phyloP scores from a whole-genome alignment of 2,113 vertebrate genomes.

The Malurus melanocephalus region DNA sequence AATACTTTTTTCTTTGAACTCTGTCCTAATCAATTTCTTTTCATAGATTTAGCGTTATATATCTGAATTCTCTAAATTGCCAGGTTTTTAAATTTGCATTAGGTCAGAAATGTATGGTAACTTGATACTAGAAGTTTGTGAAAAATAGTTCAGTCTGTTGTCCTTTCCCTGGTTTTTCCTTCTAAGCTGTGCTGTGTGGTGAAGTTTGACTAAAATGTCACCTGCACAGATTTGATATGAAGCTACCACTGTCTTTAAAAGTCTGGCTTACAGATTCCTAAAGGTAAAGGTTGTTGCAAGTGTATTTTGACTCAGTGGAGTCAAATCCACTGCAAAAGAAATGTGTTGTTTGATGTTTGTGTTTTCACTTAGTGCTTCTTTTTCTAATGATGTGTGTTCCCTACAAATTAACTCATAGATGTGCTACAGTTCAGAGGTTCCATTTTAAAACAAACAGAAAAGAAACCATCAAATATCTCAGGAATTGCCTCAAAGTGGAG shows the following conservation, averaged over 20 bases:
- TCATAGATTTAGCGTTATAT: background rate
- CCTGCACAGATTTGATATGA: background rate
- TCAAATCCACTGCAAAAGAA: background rate
- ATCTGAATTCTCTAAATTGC: background rate
- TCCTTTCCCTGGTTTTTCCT: background rate
- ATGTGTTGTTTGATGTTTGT: background rate
- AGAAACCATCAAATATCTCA: background rate
- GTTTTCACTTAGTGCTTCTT: background rate
- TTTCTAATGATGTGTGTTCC: background rate
- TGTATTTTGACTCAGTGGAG: background rate
- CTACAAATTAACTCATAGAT: background rate
- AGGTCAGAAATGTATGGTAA: background rate
- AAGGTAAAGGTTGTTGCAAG: background rate
- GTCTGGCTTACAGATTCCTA: background rate
- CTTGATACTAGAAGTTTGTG: background rate
- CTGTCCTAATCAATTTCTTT: background rate
- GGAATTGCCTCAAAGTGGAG: background rate
- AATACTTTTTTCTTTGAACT: background rate
- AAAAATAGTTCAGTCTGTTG: background rate
- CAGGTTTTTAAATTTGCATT: background rate
- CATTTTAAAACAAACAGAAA: background rate
- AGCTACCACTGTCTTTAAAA: background rate
- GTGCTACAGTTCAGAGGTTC: background rate
- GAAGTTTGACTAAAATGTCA: background rate
- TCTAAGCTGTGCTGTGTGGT: background rate